Evolutionary conservation across 2,797 vertebrate genomes (phyloP).

Genomic region (Chloroceryle amazona): DNA sequence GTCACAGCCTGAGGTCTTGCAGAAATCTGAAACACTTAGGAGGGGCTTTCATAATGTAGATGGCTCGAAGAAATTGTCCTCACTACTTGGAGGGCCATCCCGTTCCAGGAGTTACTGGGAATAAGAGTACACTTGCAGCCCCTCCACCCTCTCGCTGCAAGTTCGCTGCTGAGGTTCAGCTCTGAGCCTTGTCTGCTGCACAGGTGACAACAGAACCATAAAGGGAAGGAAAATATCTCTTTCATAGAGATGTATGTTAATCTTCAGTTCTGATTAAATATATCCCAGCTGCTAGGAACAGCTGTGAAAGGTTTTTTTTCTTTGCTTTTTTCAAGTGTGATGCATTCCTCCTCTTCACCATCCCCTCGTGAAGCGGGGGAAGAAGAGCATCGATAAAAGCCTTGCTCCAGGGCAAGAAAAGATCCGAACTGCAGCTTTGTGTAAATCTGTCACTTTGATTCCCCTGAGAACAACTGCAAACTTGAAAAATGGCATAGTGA

Average conservation of each 20-base stretch:
- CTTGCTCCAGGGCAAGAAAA: slow-evolving; percentile 53
- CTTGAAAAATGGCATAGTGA: slow-evolving; percentile 41
- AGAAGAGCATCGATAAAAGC: slow-evolving; percentile 39
- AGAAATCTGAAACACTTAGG: neutral
- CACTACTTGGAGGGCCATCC: neutral
- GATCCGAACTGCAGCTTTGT: slow-evolving; percentile 36
- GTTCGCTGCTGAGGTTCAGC: neutral
- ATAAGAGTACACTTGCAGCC: neutral
- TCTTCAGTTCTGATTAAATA: slow-evolving; percentile 39
- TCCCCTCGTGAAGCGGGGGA: neutral
- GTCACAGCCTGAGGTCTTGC: neutral
- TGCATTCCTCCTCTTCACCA: slow-evolving; percentile 1
- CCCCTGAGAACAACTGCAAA: slow-evolving; percentile 46
- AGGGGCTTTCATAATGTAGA: neutral
- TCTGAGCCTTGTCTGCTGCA: neutral
- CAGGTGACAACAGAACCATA: neutral
- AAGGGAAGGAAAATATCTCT: neutral
- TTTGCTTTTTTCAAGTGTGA: slow-evolving; percentile 1
- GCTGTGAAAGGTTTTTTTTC: slow-evolving; percentile 30
- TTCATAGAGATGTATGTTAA: neutral
- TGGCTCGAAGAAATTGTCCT: neutral
- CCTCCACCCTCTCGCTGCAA: neutral
- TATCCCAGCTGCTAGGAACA: slow-evolving; percentile 51
- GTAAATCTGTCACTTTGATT: slow-evolving; percentile 73
- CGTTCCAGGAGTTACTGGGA: neutral